Evolutionary conservation across 2,888 invertebrate genomes (phyloP), one percentile per base, ranked within the genome.

Genomic region (Lapara coniferarum): DNA sequence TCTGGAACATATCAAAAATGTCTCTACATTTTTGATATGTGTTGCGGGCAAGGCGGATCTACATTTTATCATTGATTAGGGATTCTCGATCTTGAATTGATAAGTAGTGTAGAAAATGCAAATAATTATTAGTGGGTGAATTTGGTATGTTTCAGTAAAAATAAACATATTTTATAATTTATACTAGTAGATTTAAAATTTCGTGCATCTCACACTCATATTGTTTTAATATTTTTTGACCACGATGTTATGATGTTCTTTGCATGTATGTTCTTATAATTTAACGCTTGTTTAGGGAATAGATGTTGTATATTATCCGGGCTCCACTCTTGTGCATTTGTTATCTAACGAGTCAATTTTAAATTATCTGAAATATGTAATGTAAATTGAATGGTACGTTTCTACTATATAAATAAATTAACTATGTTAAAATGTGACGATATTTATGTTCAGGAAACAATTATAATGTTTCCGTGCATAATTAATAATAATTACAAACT

Each of bases 381-480:
- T 59, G 12, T 19, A 63, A 63, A 49, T 46, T 49, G 16, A 63
- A 63, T 63, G 59, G 59, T 63, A 46, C 46, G 59, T 63, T 63
- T 63, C 59, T 63, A 63, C 59, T 59, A 59, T n/a, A 44, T 63
- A 16, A 10, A 10, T 49, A 49, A 19, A 19, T 19, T 49, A 44
- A 16, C 44, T 59, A 49, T 63, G 2, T 25, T 25, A 46, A 63
- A 49, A 3, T 46, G 4, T 13, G 12, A 56, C 19, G 25, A 56
- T 16, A 63, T 16, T 49, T 63, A 63, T 19, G 19, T 8, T 63
- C 46, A 7, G 25, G 8, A 37, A 58, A 37, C 13, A 51, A 13
- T 51, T 10, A 12, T 51, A 51, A 13, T 52, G 52, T 52, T 7
- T 52, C 7, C 52, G 14, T 52, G n/a, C 51, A 51, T 10, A 46